These are phyloP conservation scores for Salvator merianae DNA, from an alignment of 2,113 vertebrate genomes.

Conservation along the genomic window DNA sequence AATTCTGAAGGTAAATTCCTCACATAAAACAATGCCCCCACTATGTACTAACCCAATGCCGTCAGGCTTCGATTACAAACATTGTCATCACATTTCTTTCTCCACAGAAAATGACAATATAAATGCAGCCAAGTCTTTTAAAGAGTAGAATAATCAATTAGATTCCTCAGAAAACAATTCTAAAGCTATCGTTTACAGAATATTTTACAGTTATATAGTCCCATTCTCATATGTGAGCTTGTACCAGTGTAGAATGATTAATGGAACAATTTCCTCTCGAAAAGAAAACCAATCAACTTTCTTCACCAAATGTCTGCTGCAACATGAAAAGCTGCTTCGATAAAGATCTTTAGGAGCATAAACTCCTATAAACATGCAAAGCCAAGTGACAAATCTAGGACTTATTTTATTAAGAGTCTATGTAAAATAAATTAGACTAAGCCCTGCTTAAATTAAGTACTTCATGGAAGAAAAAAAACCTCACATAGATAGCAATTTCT, in stretches of 20 bases:
- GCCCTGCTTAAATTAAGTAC: slow-evolving; percentile 59
- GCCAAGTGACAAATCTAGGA: slow-evolving; percentile 74
- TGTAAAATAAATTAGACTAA: slow-evolving; percentile 65
- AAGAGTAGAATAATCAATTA: slow-evolving; percentile 75
- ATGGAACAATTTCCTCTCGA: slow-evolving; percentile 79
- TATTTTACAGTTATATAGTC: slow-evolving; percentile 8
- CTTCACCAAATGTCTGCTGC: slow-evolving; percentile 82
- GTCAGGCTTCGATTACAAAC: slow-evolving; percentile 29
- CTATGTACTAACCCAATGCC: slow-evolving; percentile 22
- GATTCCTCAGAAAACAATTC: slow-evolving; percentile 66
- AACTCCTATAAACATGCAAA: slow-evolving; percentile 65
- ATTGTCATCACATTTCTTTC: slow-evolving; percentile 11
- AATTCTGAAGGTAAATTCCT: background rate
- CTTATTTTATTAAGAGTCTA: slow-evolving; percentile 71
- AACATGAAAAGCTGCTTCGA: slow-evolving; percentile 77
- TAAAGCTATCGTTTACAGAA: background rate
- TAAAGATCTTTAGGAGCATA: slow-evolving; percentile 72
- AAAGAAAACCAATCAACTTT: slow-evolving; percentile 83
- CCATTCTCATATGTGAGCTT: background rate
- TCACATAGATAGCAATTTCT: slow-evolving; percentile 25
- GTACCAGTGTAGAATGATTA: slow-evolving; percentile 65
- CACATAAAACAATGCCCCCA: too few relatives aligned
- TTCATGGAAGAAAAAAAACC: slow-evolving; percentile 51
- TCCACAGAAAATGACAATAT: slow-evolving; percentile 53
- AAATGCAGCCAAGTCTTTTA: slow-evolving; percentile 73